phyloP scores from a whole-genome alignment of 2,797 vertebrate species.

The Brachyrhaphis roseni region DNA sequence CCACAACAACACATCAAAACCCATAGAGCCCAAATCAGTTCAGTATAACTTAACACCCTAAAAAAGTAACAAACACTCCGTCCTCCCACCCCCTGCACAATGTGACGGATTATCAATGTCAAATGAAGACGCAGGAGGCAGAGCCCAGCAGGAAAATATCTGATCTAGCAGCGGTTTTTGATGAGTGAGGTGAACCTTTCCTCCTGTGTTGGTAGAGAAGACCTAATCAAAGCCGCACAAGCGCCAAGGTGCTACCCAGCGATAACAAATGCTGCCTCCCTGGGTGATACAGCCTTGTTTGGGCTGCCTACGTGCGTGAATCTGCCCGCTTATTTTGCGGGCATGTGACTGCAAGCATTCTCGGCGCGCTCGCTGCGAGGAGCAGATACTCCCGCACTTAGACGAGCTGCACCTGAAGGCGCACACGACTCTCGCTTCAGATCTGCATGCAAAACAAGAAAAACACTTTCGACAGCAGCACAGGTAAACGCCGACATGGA shows the following conservation, averaged over 20 bases:
- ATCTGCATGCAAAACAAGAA: conserved; percentile 9
- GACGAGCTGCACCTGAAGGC: neutral
- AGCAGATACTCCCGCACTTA: neutral
- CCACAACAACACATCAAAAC: neutral
- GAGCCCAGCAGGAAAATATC: conserved; percentile 4
- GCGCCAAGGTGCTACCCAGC: conserved; percentile 47
- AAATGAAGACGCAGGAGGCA: conserved; percentile 31
- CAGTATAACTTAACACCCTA: neutral
- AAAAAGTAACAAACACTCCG: conserved; percentile 13
- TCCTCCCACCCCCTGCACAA: neutral
- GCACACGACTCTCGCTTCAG: neutral
- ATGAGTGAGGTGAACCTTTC: conserved; percentile 58
- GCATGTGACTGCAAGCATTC: conserved; percentile 53
- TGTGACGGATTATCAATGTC: conserved; percentile 49
- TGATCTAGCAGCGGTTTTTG: conserved; percentile 32
- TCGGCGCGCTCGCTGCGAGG: neutral
- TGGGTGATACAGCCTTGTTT: conserved; percentile 32
- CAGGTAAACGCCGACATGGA: conserved; percentile 37
- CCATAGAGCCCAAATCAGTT: neutral
- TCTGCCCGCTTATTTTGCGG: conserved; percentile 32
- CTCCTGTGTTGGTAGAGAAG: conserved; percentile 36
- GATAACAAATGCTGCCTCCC: conserved; percentile 17
- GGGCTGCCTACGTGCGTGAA: conserved; percentile 30
- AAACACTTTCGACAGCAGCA: conserved; percentile 18
- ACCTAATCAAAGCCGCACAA: conserved; percentile 38